phyloP scores from a whole-genome alignment of 2,113 vertebrate genomes.

The Cynocephalus volans region DNA sequence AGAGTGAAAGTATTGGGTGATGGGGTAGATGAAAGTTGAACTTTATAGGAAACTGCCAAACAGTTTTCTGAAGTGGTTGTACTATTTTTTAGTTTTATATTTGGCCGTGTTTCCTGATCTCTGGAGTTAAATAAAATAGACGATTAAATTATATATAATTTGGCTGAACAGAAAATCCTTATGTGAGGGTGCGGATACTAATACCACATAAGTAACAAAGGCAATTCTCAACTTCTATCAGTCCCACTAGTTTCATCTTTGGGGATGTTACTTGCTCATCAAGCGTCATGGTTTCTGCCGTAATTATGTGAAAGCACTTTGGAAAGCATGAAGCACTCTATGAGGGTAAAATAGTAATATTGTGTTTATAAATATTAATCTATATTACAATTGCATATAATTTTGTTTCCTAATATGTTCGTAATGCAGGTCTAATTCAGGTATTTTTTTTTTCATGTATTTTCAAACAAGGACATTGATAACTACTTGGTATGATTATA shows the following conservation, averaged over 20 bases:
- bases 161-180: background rate
- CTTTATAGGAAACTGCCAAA: constrained; percentile 12
- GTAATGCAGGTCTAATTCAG: constrained; percentile 11
- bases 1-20: constrained; percentile 4
- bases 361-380: background rate
- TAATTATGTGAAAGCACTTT: constrained; percentile 60
- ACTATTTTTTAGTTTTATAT: background rate
- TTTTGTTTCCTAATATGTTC: background rate
- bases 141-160: too few species aligned
- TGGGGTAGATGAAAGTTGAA: background rate
- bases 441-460: background rate
- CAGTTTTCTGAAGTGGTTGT: constrained; percentile 47
- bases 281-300: constrained; percentile 24
- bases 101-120: too few species aligned
- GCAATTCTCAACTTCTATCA: background rate
- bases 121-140: too few species aligned
- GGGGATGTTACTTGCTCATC: constrained; percentile 29
- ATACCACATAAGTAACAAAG: background rate
- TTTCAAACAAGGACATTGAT: constrained; percentile 9
- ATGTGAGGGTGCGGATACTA: background rate
- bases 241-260: constrained; percentile 14
- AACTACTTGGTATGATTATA: constrained; percentile 44
- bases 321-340: constrained; percentile 34
- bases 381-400: background rate
- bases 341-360: constrained; percentile 4